Evolutionary conservation across 2,888 invertebrate species (phyloP).

Genomic region (Nowickia ferox): DNA sequence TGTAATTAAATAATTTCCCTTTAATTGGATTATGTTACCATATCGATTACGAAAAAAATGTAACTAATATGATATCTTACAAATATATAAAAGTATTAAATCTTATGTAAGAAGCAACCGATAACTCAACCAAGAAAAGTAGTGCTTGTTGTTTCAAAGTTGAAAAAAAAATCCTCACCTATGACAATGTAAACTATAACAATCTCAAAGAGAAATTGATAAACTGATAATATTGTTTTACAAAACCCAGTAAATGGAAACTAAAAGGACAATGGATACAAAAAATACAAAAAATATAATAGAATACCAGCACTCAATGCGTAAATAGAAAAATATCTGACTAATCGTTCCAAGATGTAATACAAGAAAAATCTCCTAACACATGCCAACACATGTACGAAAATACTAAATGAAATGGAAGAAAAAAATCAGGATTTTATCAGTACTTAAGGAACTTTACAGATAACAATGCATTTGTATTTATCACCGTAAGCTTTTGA

Average conservation of each 20-base stretch:
- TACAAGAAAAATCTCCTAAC: constrained; percentile 1
- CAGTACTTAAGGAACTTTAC: constrained; percentile 44
- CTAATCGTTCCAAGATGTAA: constrained; percentile 23
- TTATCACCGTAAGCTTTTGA: constrained; percentile 20
- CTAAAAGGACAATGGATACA: neutral
- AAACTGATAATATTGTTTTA: constrained; percentile 19
- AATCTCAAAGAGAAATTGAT: neutral
- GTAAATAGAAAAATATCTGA: constrained; percentile 33
- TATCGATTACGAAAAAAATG: too few species aligned
- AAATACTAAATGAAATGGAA: neutral
- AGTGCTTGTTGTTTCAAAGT: neutral
- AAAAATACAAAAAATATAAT: neutral
- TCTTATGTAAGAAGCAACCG: too few species aligned
- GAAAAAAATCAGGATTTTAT: constrained; percentile 32
- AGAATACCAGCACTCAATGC: neutral
- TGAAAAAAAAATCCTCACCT: neutral
- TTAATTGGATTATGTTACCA: too few species aligned
- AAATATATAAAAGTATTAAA: too few species aligned
- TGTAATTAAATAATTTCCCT: too few species aligned
- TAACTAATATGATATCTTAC: too few species aligned
- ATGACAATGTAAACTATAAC: neutral
- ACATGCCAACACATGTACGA: neutral
- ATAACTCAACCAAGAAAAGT: neutral
- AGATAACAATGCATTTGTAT: constrained; percentile 31
- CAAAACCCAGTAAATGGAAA: neutral